Evolutionary conservation across 2,113 vertebrate species (phyloP), one percentile per base, ranked within the genome.

Genomic region (Nycticebus coucang): DNA sequence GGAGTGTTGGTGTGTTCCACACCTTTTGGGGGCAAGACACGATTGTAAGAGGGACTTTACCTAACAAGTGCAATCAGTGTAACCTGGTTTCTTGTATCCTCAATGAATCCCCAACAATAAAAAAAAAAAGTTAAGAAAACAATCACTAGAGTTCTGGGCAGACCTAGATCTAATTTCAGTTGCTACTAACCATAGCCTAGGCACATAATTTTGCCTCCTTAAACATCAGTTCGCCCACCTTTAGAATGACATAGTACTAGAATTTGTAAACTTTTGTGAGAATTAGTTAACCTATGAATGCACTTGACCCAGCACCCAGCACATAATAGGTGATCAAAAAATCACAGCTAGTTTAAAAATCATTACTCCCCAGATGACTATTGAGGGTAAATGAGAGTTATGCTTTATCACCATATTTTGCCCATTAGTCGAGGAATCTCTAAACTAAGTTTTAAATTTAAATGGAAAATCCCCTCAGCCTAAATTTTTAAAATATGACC

Each of bases 391-490:
- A 2, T 83, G 30, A 94, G 30, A 60, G 26, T 62, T 89, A 77
- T 33, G 78, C 17, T 93, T 77, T 92, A 66, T 68, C 79, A 86
- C 9, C 89, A 21, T 89, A 66, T 68, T 94, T 81, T 91, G 7
- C 33, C 85, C 78, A 95, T 91, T 89, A 21, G 41, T 26, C 92
- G 26, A 97, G 62, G 37, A 95, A 83, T 92, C 94, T 86, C 74
- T 95, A 92, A 93, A 74, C 9, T 72, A 86, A 68, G 6, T 89
- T 88, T 88, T 91, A 93, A 80, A 33, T 84, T 93, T 28, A 94
- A 79, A 7, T 71, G n/a, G 22, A 89, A 74, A 95, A 93, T 87
- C 94, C n/a, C 15, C 12, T 91, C 69, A 85, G 75, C 33, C 37
- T 93, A 85, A 7, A 11, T 45, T 92, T 97, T 89, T 35, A 74